A percentile compares a stretch with the other conserved stretches of the same genome.
Evolutionary conservation across 2,113 vertebrate species (phyloP).

Genomic region (Brachyhypopomus gauderio): DNA sequence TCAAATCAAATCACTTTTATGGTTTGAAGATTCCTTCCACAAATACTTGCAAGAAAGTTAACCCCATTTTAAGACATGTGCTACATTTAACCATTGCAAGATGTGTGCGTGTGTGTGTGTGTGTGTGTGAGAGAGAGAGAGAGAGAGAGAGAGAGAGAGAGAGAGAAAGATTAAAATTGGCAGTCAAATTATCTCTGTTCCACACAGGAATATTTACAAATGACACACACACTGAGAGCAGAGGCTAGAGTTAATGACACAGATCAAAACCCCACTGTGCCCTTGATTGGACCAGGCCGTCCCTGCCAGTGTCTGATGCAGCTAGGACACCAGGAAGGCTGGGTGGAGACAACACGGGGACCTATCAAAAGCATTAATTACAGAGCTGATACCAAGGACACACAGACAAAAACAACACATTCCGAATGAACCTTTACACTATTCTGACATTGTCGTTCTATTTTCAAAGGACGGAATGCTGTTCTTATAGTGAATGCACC

Average conservation of each 20-base stretch:
- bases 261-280: neutral
- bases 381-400: neutral
- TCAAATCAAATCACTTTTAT: too few relatives aligned
- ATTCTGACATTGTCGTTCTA: too few relatives aligned
- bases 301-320: constrained; percentile 1
- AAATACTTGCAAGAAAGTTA: too few relatives aligned
- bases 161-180: neutral
- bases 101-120: too few relatives aligned
- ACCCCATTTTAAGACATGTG: too few relatives aligned
- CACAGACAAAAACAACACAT: neutral
- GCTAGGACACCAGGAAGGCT: neutral
- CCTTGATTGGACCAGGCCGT: neutral
- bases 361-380: neutral
- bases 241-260: constrained; percentile 20
- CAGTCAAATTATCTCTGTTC: neutral
- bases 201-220: neutral
- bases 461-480: too few relatives aligned
- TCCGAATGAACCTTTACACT: too few relatives aligned
- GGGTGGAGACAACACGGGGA: neutral
- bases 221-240: constrained; percentile 13
- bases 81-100: too few relatives aligned
- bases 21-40: too few relatives aligned
- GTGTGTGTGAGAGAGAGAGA: neutral
- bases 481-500: too few relatives aligned
- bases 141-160: neutral